Conservation (phyloP, 2,113 vertebrate species). For the Hemicordylus capensis region DNA sequence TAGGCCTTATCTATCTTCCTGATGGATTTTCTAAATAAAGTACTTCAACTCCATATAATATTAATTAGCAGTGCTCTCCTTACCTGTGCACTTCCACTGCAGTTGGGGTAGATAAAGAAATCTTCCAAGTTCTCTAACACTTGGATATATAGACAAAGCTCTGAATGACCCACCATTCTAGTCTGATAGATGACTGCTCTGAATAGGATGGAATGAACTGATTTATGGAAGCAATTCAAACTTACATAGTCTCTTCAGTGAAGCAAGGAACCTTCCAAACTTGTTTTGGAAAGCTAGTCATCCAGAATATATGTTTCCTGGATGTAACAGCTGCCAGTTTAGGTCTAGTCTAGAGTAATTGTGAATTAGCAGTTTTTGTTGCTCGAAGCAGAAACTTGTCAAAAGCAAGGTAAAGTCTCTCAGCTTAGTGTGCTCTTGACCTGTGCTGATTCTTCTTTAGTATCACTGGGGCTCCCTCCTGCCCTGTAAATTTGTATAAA, state of each 20-base stretch:
- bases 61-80: too few species aligned
- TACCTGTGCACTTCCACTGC: too few species aligned
- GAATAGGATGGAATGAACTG: background rate
- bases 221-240: background rate
- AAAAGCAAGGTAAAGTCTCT: too few species aligned
- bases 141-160: background rate
- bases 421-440: too few species aligned
- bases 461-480: too few species aligned
- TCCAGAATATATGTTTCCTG: background rate
- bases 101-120: too few species aligned
- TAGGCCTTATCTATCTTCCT: too few species aligned
- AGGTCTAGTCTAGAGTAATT: background rate
- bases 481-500: too few species aligned
- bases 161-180: background rate
- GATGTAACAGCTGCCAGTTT: background rate
- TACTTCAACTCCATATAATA: too few species aligned
- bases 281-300: background rate
- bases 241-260: background rate
- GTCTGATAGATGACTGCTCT: background rate
- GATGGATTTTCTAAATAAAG: too few species aligned
- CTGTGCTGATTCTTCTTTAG: too few species aligned
- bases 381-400: too few species aligned
- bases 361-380: background rate
- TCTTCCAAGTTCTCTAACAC: background rate
- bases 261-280: background rate